A percentile compares a stretch with the other conserved stretches of the same genome.
Evolutionary conservation across 2,888 invertebrate species (phyloP).

Genomic region (Eupithecia vulgata): DNA sequence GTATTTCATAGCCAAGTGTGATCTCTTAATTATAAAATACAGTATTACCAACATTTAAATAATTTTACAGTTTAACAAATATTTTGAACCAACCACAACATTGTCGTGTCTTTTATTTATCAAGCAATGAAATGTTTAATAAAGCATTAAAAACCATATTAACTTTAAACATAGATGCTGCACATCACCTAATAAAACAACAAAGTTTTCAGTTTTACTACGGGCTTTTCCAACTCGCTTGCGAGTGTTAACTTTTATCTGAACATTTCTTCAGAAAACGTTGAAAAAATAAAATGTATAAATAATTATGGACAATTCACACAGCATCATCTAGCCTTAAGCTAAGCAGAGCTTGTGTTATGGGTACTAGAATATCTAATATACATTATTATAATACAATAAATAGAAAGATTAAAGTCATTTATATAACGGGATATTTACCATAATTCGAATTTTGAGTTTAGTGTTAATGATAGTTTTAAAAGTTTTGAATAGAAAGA

Average conservation of each 20-base stretch:
- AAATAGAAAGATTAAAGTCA: too few relatives aligned
- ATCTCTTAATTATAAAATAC: background rate
- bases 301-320: too few relatives aligned
- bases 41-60: background rate
- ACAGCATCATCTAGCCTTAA: too few relatives aligned
- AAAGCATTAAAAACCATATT: conserved; percentile 43
- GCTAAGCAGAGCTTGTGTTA: too few relatives aligned
- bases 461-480: too few relatives aligned
- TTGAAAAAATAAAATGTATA: too few relatives aligned
- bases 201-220: conserved; percentile 45
- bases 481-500: too few relatives aligned
- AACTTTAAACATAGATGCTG: conserved; percentile 37
- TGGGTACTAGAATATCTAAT: too few relatives aligned
- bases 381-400: too few relatives aligned
- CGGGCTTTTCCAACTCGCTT: conserved; percentile 11
- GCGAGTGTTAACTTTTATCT: background rate
- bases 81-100: conserved; percentile 18
- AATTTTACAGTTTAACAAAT: background rate
- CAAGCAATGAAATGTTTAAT: conserved; percentile 42
- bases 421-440: too few relatives aligned
- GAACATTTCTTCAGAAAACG: background rate
- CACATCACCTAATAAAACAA: conserved; percentile 47
- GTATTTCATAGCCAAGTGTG: too few relatives aligned
- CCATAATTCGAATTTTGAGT: too few relatives aligned
- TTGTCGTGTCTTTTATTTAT: conserved; percentile 38